phyloP scores from a whole-genome alignment of 1,140 invertebrate species.

The Megathymus violae region DNA sequence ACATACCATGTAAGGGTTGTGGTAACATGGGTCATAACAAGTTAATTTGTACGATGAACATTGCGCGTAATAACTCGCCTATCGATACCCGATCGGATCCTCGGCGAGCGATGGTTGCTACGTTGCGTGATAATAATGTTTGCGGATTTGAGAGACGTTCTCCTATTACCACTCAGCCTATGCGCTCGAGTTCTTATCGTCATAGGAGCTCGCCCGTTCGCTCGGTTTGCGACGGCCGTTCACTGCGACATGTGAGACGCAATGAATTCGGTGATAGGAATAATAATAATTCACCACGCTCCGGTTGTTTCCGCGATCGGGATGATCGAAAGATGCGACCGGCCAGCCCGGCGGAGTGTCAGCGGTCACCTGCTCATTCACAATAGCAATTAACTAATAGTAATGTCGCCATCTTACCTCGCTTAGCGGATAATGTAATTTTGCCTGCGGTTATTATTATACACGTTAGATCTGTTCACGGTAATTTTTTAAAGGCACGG shows the following conservation, averaged over 20 bases:
- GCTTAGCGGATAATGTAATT: constrained; percentile 23
- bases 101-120: neutral
- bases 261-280: neutral
- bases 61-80: constrained; percentile 1
- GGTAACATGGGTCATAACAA: constrained; percentile 11
- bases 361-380: neutral
- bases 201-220: neutral
- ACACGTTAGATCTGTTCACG: neutral
- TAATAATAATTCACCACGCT: neutral
- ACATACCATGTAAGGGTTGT: constrained; percentile 6
- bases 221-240: neutral
- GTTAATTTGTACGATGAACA: constrained; percentile 19
- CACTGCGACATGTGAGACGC: neutral
- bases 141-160: neutral
- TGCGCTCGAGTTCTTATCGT: neutral
- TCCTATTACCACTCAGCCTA: neutral
- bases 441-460: constrained; percentile 28
- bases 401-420: constrained; percentile 5
- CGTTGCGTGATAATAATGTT: neutral
- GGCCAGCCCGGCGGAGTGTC: neutral
- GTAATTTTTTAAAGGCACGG: constrained; percentile 8
- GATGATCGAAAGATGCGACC: neutral
- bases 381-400: constrained; percentile 23
- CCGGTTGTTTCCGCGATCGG: neutral
- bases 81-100: neutral